These are phyloP conservation scores for Anguilla rostrata DNA, from an alignment of 2,113 vertebrate species.

Conservation along the genomic window DNA sequence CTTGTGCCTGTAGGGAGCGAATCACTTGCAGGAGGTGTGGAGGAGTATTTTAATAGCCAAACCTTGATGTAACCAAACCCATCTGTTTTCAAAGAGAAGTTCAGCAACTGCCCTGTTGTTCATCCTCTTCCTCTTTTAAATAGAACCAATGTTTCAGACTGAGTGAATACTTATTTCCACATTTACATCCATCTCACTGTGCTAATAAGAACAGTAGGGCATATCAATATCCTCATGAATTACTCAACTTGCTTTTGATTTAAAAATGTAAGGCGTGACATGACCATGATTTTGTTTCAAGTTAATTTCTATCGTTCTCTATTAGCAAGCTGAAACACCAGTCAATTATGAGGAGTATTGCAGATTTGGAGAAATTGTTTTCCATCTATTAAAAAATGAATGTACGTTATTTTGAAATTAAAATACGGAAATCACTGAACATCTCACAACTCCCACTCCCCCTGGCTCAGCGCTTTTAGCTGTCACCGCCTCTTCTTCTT, in stretches of 20 bases:
- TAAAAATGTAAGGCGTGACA: not conserved
- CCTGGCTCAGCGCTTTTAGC: constrained; percentile 40
- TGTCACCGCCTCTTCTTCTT: constrained; percentile 23
- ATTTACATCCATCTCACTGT: not conserved
- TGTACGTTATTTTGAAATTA: not conserved
- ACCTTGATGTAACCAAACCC: not conserved
- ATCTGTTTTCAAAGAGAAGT: not conserved
- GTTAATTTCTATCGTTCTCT: not conserved
- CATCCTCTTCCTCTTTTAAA: not conserved
- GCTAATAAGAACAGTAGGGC: not conserved
- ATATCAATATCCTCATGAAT: not conserved
- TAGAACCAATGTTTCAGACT: not conserved
- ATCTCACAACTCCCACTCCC: not conserved
- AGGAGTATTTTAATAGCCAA: not conserved
- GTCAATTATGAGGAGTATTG: not conserved
- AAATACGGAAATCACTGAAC: not conserved
- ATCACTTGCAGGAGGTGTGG: not conserved
- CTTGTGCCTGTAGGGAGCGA: not conserved
- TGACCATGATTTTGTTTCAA: not conserved
- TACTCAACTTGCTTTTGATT: not conserved
- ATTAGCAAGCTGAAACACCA: not conserved
- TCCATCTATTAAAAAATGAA: not conserved
- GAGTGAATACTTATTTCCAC: not conserved
- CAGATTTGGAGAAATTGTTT: not conserved
- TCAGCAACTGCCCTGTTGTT: not conserved